These are phyloP conservation scores for Cantharis lateralis DNA, from an alignment of 2,888 invertebrate genomes.

Conservation along the genomic window DNA sequence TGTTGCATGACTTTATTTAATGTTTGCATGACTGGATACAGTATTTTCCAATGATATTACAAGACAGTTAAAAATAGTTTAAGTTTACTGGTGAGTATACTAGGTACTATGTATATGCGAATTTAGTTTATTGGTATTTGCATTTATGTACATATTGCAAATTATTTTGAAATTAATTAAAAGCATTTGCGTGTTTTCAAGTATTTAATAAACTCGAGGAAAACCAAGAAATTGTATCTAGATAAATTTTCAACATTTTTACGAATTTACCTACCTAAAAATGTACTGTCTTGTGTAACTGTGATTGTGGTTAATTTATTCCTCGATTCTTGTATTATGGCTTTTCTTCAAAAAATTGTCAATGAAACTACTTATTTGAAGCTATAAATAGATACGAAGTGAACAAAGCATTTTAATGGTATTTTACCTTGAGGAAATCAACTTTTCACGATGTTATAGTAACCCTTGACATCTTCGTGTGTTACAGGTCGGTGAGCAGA, in stretches of 20 bases:
- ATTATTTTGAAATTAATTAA: background rate
- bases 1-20: background rate
- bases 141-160: background rate
- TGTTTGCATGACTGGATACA: conserved; percentile 6
- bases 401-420: background rate
- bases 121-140: background rate
- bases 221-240: background rate
- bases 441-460: conserved; percentile 34
- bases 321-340: background rate
- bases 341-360: too few species aligned
- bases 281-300: background rate
- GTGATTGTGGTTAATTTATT: background rate
- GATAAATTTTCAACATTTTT: background rate
- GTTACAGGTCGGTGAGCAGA: conserved; percentile 41
- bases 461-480: conserved; percentile 41
- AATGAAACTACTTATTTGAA: background rate
- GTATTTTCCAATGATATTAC: conserved; percentile 8
- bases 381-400: background rate
- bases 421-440: background rate
- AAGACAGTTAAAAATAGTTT: conserved; percentile 15
- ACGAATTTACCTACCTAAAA: background rate
- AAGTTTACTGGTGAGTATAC: background rate
- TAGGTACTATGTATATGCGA: background rate
- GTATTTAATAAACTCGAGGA: background rate
- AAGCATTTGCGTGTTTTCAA: background rate